Base-by-base conservation (phyloP, 2,797 vertebrate genomes). In the Onychomys torridus region DNA sequence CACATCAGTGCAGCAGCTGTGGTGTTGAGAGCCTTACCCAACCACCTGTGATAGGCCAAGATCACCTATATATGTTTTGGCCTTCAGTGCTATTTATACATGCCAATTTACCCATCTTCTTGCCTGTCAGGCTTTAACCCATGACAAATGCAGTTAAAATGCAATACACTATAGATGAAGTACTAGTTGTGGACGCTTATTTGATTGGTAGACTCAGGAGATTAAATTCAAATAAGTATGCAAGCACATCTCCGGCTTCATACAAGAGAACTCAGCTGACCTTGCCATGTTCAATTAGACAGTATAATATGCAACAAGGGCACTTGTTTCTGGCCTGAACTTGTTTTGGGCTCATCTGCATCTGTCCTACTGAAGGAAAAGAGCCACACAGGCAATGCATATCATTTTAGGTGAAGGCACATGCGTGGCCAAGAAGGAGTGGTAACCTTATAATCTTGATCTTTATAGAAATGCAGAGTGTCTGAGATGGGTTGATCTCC, bases 281-380 rank as follows among this genome's bases (percentile, higher is more conserved):
- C 55, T 89, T 89, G 69, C 52, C n/a, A 34, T 76, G 86, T 46
- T 76, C 86, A 88, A 76, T 89, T 75, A 89, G 85, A 32, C 9
- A 73, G 29, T 61, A 16, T 89, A 89, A 43, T 75, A 40, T 14
- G 19, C 11, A 7, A 73, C 11, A 59, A 89, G 59, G 71, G 27
- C 52, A 89, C 32, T 29, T 40, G 17, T 59, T 43, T 89, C 37
- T 76, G 27, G 27, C 19, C 52, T 59, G 86, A 89, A 43, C 52
- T 12, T 55, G 25, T 5, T 43, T 14, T 76, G 55, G 34, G 37
- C 29, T 75, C 86, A 43, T 89, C 16, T 73, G 25, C n/a, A 40
- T 57, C 25, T 57, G n/a, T 87, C 52, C 86, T 61, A 34, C 25
- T 14, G 43, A 59, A 37, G 37, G 17, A 21, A 12, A 23, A 59